phyloP scores from a whole-genome alignment of 1,140 invertebrate species.

The Brachionus paranguensis region DNA sequence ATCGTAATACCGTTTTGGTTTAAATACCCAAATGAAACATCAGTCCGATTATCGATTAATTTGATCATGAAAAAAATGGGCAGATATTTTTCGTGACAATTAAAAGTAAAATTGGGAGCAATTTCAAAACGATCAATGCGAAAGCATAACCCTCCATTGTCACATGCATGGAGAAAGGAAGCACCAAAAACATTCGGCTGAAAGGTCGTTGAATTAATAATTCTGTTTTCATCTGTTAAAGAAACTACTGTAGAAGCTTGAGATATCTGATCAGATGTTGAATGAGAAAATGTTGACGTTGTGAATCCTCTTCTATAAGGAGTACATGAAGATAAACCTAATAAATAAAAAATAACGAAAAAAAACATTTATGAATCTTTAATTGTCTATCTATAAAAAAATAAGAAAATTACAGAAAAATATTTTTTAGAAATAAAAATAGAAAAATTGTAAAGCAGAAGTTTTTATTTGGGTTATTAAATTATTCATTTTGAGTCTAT shows the following conservation, averaged over 20 bases:
- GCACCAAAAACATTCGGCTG: background rate
- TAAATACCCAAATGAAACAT: background rate
- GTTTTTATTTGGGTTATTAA: background rate
- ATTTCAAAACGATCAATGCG: background rate
- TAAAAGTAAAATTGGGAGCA: background rate
- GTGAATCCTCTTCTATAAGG: background rate
- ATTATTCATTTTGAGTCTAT: too few species aligned
- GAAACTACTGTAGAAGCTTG: background rate
- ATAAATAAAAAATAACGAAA: background rate
- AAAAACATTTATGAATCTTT: background rate
- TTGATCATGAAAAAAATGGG: background rate
- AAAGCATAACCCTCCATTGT: background rate
- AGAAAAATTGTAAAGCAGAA: background rate
- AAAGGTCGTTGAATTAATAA: background rate
- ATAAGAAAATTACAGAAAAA: background rate
- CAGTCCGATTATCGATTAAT: constrained; percentile 13
- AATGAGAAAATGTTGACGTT: background rate
- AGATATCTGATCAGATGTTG: background rate
- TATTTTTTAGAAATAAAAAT: constrained; percentile 9
- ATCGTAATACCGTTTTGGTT: background rate
- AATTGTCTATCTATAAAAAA: background rate
- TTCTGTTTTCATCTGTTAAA: background rate
- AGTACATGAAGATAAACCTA: background rate
- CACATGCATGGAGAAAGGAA: background rate
- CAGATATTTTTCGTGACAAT: background rate